Evolutionary conservation across 2,113 vertebrate species (phyloP).

Genomic region (Rynchops niger): DNA sequence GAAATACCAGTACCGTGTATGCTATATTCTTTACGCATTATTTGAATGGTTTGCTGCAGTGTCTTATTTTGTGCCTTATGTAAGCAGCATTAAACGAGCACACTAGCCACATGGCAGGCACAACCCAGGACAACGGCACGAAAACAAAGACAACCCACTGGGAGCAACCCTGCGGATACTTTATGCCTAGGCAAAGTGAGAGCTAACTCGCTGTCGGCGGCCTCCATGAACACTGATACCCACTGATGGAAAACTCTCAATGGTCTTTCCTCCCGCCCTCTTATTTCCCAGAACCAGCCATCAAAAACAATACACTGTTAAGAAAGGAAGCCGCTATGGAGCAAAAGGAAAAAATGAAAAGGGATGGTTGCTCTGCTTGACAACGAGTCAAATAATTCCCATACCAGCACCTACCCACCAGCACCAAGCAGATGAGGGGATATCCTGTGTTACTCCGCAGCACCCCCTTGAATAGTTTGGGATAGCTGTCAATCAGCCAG

Average conservation of each 20-base stretch:
- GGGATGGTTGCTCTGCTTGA: neutral
- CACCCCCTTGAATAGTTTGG: neutral
- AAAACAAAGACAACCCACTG: neutral
- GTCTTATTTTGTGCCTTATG: neutral
- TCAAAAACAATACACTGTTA: neutral
- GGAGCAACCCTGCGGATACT: neutral
- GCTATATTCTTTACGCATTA: neutral
- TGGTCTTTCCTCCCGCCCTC: neutral
- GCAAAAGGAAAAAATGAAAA: neutral
- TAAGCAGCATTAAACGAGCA: neutral
- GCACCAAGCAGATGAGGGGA: neutral
- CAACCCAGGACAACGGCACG: neutral
- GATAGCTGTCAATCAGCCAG: constrained; percentile 44
- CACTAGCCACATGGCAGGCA: neutral
- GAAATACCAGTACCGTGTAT: neutral
- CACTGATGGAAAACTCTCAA: neutral
- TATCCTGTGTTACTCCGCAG: neutral
- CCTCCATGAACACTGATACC: neutral
- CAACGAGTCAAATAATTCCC: neutral
- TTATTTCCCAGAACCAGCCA: neutral
- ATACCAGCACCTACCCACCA: neutral
- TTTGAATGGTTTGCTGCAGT: neutral
- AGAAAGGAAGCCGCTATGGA: neutral
- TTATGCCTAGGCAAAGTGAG: neutral
- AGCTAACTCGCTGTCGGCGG: neutral